Percentiles rank a stretch among this genome's conserved stretches.
phyloP scores from a whole-genome alignment of 2,113 vertebrate species.

The Otolemur garnettii region DNA sequence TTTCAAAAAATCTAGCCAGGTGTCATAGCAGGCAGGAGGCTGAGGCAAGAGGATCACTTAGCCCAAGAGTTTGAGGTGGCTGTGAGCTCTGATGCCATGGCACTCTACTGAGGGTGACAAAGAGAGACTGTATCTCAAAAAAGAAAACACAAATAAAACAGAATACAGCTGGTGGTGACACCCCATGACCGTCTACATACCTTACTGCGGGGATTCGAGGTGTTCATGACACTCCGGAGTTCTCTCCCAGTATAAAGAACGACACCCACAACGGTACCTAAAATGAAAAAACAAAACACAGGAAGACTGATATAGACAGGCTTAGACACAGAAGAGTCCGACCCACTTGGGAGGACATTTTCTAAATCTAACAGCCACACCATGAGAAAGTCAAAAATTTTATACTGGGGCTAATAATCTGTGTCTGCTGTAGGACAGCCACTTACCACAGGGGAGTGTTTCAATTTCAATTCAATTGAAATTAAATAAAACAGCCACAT shows the following conservation, averaged over 20 bases:
- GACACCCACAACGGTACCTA: constrained; percentile 97
- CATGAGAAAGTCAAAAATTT: fast-evolving
- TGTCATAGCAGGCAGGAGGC: too few relatives aligned
- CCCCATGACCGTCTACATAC: constrained; percentile 82
- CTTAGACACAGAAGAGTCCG: fast-evolving
- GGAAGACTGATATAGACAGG: fast-evolving
- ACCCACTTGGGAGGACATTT: fast-evolving
- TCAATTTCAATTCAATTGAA: fast-evolving
- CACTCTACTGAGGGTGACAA: too few relatives aligned
- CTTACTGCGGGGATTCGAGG: constrained; percentile 97
- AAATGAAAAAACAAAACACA: background rate
- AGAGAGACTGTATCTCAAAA: too few relatives aligned
- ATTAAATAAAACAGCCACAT: background rate
- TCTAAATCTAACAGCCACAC: fast-evolving
- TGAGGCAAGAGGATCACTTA: too few relatives aligned
- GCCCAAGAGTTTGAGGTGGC: too few relatives aligned
- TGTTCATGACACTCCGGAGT: constrained; percentile 98
- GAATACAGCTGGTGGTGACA: fast-evolving
- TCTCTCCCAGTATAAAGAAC: constrained; percentile 98
- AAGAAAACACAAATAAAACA: too few relatives aligned
- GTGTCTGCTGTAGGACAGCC: fast-evolving
- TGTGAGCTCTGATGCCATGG: too few relatives aligned
- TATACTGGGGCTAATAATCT: fast-evolving
- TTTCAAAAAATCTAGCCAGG: too few relatives aligned
- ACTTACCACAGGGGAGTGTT: fast-evolving